A percentile compares a stretch with the other conserved stretches of the same genome.
phyloP scores from a whole-genome alignment of 92 coral and sea anemone species.

The Umimayanthus kanabou region DNA sequence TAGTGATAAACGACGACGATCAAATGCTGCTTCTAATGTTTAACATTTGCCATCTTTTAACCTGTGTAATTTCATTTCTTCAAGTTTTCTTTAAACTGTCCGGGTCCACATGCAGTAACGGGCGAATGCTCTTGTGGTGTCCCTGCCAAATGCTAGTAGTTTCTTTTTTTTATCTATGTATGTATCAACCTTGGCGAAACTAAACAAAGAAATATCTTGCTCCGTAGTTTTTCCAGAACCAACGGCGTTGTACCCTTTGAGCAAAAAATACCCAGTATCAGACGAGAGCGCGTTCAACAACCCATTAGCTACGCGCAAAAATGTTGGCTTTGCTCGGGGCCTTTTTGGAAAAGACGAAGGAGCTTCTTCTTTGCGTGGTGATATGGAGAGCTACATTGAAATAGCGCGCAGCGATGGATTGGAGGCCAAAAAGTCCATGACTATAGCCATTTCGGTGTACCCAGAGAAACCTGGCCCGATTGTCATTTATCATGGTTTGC shows the following conservation, averaged over 20 bases:
- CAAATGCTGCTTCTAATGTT: too few species aligned
- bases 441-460: slow-evolving; percentile 13
- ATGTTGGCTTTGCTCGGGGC: slow-evolving; percentile 7
- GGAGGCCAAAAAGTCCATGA: slow-evolving; percentile 6
- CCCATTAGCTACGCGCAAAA: not conserved
- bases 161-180: too few species aligned
- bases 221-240: not conserved
- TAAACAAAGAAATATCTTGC: too few species aligned
- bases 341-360: slow-evolving; percentile 21
- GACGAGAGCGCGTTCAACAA: slow-evolving; percentile 8
- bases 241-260: not conserved
- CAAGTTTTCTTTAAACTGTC: too few species aligned
- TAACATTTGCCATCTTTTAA: too few species aligned
- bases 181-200: too few species aligned
- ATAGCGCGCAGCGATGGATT: not conserved
- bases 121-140: too few species aligned
- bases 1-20: too few species aligned
- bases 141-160: too few species aligned
- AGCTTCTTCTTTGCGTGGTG: not conserved
- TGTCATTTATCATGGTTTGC: not conserved
- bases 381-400: not conserved
- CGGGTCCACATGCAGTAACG: too few species aligned
- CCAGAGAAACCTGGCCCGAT: slow-evolving; percentile 11
- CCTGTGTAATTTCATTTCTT: too few species aligned
- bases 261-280: not conserved